A percentile compares a stretch with the other conserved stretches of the same genome.
Conservation (phyloP, 1,140 invertebrate species). For the Pemphigus obesinymphae region DNA sequence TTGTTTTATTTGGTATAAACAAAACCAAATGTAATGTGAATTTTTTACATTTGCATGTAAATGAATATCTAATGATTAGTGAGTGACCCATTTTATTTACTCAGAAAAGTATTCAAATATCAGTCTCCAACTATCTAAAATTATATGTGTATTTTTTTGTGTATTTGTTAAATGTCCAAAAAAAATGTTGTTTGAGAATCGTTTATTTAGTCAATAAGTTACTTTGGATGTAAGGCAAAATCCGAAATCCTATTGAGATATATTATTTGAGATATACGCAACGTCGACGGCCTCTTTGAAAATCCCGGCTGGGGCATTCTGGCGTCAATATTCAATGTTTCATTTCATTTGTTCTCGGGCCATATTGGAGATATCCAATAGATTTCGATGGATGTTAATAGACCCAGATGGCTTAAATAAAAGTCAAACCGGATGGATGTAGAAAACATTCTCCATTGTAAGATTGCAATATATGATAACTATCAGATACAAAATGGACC, state of each 20-base stretch:
- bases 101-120: too few species aligned
- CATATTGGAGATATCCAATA: background rate
- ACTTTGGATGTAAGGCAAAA: background rate
- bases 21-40: too few species aligned
- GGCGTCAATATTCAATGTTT: background rate
- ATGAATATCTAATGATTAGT: too few species aligned
- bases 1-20: too few species aligned
- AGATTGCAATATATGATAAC: constrained; percentile 7
- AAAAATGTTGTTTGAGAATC: background rate
- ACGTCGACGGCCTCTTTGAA: background rate
- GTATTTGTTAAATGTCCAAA: too few species aligned
- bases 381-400: background rate
- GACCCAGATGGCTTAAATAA: background rate
- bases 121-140: too few species aligned
- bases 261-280: background rate
- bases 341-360: background rate
- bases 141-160: too few species aligned
- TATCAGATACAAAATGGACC: background rate
- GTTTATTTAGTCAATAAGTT: background rate
- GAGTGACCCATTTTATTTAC: too few species aligned
- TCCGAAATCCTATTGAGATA: background rate
- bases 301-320: background rate
- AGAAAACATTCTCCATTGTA: background rate
- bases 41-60: too few species aligned
- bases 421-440: background rate